Base-by-base conservation (phyloP, 1,140 invertebrate species). In the Trichogramma pretiosum region DNA sequence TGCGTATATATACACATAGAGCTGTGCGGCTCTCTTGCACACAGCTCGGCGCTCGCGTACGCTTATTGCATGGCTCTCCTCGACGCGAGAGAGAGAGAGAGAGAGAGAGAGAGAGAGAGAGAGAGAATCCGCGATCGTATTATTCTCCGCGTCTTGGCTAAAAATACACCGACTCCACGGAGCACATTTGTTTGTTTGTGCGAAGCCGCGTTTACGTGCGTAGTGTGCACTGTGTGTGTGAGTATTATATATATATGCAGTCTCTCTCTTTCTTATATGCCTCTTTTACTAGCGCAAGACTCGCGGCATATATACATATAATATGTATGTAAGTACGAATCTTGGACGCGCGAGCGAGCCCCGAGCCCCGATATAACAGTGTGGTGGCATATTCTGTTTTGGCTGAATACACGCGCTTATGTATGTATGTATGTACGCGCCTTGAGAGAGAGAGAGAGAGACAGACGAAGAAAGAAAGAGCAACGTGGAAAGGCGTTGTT, bases 111-210 rank as follows among this genome's bases (percentile, higher is more conserved):
- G n/a, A n/a, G n/a, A n/a, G n/a, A n/a, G n/a, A n/a, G n/a, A n/a
- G n/a, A n/a, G n/a, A n/a, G 14, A 46, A 38, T 46, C 42, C 41
- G 21, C 42, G 35, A 21, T 33, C 42, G 42, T 40, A 50, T 50
- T 50, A 50, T 50, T 50, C 30, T 39, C 42, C 26, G n/a, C 5
- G 23, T 7, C 13, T 33, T n/a, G 30, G 13, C 47, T 49, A 49
- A 49, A 49, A 49, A 38, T 49, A 49, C 18, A 11, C 13, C 21
- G 17, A 18, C 22, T n/a, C 22, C 9, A 26, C 24, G 38, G 14
- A 14, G 14, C 19, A 11, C 38, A 22, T 47, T 40, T 40, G 37
- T 47, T 47, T 40, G 37, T 47, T 39, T 33, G 17, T 14, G 28
- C 21, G 46, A 34, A 26, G 21, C 3, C 44, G n/a, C n/a, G n/a